Evolutionary conservation across 2,113 vertebrate species (phyloP).

Genomic region (Phaethon lepturus): DNA sequence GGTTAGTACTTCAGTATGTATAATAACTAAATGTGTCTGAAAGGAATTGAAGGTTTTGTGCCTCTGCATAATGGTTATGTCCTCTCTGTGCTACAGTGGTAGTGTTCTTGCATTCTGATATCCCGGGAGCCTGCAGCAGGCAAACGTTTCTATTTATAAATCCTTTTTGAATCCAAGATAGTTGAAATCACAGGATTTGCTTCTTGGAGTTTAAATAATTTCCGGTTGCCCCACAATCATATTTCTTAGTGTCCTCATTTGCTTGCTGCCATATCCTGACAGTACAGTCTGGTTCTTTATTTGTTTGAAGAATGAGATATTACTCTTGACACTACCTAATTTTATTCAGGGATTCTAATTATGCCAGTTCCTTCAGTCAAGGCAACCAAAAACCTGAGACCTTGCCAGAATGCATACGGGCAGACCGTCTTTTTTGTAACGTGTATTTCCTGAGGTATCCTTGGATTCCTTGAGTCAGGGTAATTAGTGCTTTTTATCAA

Average conservation of each 20-base stretch:
- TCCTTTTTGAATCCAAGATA: not conserved
- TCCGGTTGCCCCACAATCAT: not conserved
- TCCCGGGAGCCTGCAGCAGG: slow-evolving; percentile 5
- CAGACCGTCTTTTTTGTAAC: not conserved
- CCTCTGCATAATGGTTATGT: slow-evolving; percentile 20
- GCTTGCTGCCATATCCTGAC: not conserved
- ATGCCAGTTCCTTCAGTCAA: not conserved
- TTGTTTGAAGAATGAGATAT: not conserved
- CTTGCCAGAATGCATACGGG: not conserved
- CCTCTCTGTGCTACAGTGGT: not conserved
- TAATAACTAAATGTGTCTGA: slow-evolving; percentile 42
- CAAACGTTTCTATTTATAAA: slow-evolving; percentile 32
- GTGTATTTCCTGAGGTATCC: not conserved
- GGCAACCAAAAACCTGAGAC: not conserved
- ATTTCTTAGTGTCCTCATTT: not conserved
- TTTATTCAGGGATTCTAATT: not conserved
- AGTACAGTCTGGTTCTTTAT: not conserved
- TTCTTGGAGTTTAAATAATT: slow-evolving; percentile 19
- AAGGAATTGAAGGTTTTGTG: slow-evolving; percentile 34
- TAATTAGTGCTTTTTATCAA: slow-evolving; percentile 47
- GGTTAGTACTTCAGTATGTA: slow-evolving; percentile 35
- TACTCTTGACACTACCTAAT: not conserved
- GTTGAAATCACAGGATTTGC: slow-evolving; percentile 19
- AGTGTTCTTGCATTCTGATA: not conserved
- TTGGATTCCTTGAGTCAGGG: not conserved